Percentiles rank a stretch among this genome's conserved stretches.
Evolutionary conservation across 2,797 vertebrate species (phyloP).

Genomic region (Dryobates pubescens): DNA sequence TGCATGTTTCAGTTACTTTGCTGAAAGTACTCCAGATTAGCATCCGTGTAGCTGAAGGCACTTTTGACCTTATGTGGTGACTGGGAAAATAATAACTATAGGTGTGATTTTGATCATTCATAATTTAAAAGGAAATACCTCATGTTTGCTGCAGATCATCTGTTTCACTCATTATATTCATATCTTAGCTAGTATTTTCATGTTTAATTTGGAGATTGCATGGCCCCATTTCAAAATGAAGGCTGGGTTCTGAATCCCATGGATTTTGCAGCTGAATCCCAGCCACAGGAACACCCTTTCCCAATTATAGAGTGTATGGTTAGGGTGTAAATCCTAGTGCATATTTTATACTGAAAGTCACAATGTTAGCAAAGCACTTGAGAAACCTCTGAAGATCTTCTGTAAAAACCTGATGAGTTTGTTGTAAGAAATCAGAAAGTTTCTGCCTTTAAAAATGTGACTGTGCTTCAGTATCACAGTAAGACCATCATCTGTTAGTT

Average conservation of each 20-base stretch:
- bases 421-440: constrained; percentile 17
- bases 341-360: constrained; percentile 54
- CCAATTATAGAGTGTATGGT: constrained; percentile 40
- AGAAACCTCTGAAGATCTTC: constrained; percentile 49
- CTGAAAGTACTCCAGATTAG: constrained; percentile 33
- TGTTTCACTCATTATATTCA: constrained; percentile 72
- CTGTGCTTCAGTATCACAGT: background rate
- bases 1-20: background rate
- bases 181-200: constrained; percentile 65
- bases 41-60: constrained; percentile 19
- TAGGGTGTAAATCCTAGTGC: constrained; percentile 59
- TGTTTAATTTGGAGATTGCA: constrained; percentile 73
- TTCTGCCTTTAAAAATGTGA: background rate
- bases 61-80: constrained; percentile 50
- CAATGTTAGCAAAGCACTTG: constrained; percentile 35
- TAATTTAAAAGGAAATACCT: constrained; percentile 65
- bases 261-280: constrained; percentile 69
- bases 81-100: constrained; percentile 61
- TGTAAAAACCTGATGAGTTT: background rate
- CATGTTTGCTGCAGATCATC: constrained; percentile 73
- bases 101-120: constrained; percentile 63
- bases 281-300: constrained; percentile 56
- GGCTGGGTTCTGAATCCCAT: constrained; percentile 63
- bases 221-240: constrained; percentile 65
- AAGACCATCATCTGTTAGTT: constrained; percentile 22